Percentiles rank a stretch among this genome's conserved stretches.
phyloP scores from a whole-genome alignment of 2,888 invertebrate genomes.

The Plagiodera versicolora region DNA sequence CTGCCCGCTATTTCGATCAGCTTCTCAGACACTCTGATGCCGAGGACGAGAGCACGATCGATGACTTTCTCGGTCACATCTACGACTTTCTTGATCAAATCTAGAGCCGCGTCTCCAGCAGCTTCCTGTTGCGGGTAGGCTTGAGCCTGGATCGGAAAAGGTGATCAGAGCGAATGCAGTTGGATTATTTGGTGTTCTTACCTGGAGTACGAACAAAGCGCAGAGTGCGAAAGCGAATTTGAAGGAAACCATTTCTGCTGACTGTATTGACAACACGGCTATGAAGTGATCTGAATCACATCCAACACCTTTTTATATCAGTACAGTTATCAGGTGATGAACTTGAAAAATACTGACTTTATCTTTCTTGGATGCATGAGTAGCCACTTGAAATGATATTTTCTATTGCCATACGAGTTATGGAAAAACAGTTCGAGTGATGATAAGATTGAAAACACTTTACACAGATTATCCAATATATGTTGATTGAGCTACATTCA shows the following conservation, averaged over 20 bases:
- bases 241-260: constrained; percentile 5
- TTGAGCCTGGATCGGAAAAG: neutral
- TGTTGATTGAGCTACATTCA: no score
- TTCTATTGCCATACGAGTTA: neutral
- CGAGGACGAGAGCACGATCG: neutral
- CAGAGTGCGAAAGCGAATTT: neutral
- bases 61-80: neutral
- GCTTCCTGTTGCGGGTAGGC: constrained; percentile 2
- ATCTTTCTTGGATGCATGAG: no score
- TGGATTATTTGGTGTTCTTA: neutral
- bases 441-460: no score
- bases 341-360: neutral
- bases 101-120: neutral
- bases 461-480: no score
- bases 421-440: no score
- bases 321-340: neutral
- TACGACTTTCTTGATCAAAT: constrained; percentile 3
- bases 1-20: neutral
- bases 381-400: neutral
- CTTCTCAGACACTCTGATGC: neutral
- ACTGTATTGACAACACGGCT: neutral
- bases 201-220: constrained; percentile 4
- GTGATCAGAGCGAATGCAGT: no score
- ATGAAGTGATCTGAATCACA: neutral
- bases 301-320: neutral